Base-by-base conservation (phyloP, 2,888 invertebrate species). In the Diplolepis rosae region DNA sequence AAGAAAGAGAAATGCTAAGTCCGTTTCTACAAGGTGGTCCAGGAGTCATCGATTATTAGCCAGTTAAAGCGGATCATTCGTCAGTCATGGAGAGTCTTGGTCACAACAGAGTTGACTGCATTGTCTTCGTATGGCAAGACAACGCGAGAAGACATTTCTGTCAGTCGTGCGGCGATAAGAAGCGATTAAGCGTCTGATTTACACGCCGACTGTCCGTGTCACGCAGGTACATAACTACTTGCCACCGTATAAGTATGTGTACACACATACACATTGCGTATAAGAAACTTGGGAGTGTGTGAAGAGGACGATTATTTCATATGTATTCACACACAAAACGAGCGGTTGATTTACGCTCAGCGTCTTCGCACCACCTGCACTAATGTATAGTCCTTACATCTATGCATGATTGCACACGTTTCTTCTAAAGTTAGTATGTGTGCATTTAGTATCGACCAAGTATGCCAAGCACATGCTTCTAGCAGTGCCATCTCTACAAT, bases 161-260 rank as follows among this genome's bases (percentile, higher is more conserved):
- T 78, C 74, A 52, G 66, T 75, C 65, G 76, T 72, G 32, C 71
- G 45, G 74, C 77, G 82, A 84, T 85, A 84, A 83, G 81, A 77
- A 77, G 79, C 81, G 80, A 85, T 85, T 84, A 84, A 81, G 78
- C 71, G 76, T 70, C 78, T 84, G 84, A 85, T 85, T 85, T 85
- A 85, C 84, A 75, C 77, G 73, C 75, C 30, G 68, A 68, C 65
- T 54, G 69, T 74, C 72, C 70, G 68, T 73, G 76, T 76, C 76
- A 67, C 68, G 73, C 72, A 65, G 66, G 69, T 70, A n/a, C n/a
- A n/a, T n/a, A 71, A 74, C 45, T 48, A 61, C 32, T 18, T 13
- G 32, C 56, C 65, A 51, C 48, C 66, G 66, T 69, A 18, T 54
- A 54, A 54, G 54, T 56, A 32, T 56, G 22, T 22, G 69, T 70